Percentiles rank a stretch among this genome's conserved stretches.
phyloP scores from a whole-genome alignment of 1,140 invertebrate genomes.

The Drosophila paulistorum region DNA sequence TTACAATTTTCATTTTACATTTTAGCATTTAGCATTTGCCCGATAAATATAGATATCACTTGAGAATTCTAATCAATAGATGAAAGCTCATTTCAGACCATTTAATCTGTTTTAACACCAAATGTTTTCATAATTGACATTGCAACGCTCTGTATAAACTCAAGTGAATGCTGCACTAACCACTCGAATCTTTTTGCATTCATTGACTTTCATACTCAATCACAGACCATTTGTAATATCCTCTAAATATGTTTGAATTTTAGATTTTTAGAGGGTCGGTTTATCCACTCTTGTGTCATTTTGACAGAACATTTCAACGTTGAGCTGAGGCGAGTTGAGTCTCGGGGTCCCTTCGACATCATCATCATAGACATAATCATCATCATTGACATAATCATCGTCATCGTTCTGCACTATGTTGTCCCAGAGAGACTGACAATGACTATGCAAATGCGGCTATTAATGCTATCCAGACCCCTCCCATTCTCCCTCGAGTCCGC shows the following conservation, averaged over 20 bases:
- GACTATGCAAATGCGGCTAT: slow-evolving; percentile 75
- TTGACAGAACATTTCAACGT: slow-evolving; percentile 55
- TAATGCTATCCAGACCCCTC: slow-evolving; percentile 46
- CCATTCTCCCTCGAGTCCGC: neutral
- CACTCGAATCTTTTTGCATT: slow-evolving; percentile 19
- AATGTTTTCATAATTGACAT: too few relatives aligned
- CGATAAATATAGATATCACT: too few relatives aligned
- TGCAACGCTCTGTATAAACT: too few relatives aligned
- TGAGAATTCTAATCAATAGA: too few relatives aligned
- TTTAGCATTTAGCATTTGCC: too few relatives aligned
- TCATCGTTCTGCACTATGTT: slow-evolving; percentile 12
- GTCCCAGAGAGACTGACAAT: slow-evolving; percentile 28
- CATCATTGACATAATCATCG: neutral
- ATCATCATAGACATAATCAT: neutral
- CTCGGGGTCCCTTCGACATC: slow-evolving; percentile 3
- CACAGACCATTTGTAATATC: slow-evolving; percentile 37
- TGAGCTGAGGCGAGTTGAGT: slow-evolving; percentile 14
- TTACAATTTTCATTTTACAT: too few relatives aligned
- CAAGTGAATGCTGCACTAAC: too few relatives aligned
- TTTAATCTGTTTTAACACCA: too few relatives aligned
- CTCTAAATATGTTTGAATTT: slow-evolving; percentile 36
- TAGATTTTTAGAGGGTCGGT: slow-evolving; percentile 26
- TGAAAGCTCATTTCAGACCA: too few relatives aligned
- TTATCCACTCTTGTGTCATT: slow-evolving; percentile 39
- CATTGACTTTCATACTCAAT: slow-evolving; percentile 41